A percentile compares a stretch with the other conserved stretches of the same genome.
Conservation (phyloP, 1,140 invertebrate species). For the Aleiodes sp. region DNA sequence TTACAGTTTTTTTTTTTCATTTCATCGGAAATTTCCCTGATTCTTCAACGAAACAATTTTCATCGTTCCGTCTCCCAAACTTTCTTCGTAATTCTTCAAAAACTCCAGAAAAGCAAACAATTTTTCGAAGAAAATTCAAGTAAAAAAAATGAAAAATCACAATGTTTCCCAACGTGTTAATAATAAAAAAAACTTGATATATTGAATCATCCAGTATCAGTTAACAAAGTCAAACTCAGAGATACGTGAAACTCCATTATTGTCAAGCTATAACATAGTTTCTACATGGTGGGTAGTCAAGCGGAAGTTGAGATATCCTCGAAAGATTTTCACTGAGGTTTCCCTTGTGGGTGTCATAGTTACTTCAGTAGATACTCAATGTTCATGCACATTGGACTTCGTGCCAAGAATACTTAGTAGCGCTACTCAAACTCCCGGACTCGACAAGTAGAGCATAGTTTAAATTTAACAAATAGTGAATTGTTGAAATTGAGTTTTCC, state of each 20-base stretch:
- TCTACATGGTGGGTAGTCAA: background rate
- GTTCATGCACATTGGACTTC: constrained; percentile 26
- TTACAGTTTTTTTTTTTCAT: too few species aligned
- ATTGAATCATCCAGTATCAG: too few species aligned
- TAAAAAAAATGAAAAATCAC: too few species aligned
- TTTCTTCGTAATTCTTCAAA: too few species aligned
- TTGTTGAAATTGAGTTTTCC: background rate
- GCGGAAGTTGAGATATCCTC: constrained; percentile 13
- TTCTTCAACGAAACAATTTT: too few species aligned
- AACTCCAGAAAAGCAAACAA: too few species aligned
- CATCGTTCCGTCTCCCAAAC: too few species aligned
- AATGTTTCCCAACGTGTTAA: too few species aligned
- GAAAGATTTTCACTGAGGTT: background rate
- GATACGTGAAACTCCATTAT: background rate
- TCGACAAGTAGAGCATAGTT: constrained; percentile 2
- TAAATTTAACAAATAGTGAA: background rate
- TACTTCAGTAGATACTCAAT: background rate
- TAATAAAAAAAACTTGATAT: too few species aligned
- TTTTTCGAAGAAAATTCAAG: too few species aligned
- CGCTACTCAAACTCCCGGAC: background rate
- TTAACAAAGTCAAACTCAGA: too few species aligned
- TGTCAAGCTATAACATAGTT: background rate
- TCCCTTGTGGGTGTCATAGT: constrained; percentile 16
- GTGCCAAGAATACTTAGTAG: constrained; percentile 30
- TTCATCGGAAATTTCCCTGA: too few species aligned